Conservation (phyloP, 2,113 vertebrate genomes). For the Hylia prasina region DNA sequence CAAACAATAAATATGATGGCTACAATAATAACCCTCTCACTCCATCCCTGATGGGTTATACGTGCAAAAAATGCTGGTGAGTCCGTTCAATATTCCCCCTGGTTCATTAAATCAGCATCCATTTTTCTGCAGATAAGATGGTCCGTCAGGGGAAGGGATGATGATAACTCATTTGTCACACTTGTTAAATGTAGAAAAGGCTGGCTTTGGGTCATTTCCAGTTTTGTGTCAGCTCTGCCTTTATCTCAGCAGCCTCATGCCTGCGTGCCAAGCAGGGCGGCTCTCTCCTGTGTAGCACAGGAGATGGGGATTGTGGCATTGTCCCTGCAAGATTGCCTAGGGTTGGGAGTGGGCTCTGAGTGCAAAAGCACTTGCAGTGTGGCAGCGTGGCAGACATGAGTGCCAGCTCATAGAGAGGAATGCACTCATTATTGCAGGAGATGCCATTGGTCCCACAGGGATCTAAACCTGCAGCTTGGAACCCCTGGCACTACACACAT, state of each 20-base stretch:
- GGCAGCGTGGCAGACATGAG: fast-evolving
- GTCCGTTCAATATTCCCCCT: not conserved
- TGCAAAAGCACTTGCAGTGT: not conserved
- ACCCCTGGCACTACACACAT: not conserved
- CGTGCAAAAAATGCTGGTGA: not conserved
- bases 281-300: not conserved
- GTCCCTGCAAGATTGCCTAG: not conserved
- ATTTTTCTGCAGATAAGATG: conserved; percentile 11
- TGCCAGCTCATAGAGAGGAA: not conserved
- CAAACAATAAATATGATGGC: not conserved
- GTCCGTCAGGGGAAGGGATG: not conserved
- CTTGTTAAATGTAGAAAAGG: conserved; percentile 31
- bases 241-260: not conserved
- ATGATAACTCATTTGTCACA: conserved; percentile 46
- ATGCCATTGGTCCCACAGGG: not conserved
- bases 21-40: not conserved
- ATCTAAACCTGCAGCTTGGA: not conserved
- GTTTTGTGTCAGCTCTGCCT: conserved; percentile 14
- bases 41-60: not conserved
- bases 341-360: not conserved
- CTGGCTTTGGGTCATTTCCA: conserved; percentile 34
- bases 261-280: not conserved
- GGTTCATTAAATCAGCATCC: conserved; percentile 11
- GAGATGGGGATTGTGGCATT: not conserved
- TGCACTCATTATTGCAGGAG: not conserved